These are phyloP conservation scores for Myotis pilosus DNA, from an alignment of 2,797 vertebrate genomes.

Conservation along the genomic window DNA sequence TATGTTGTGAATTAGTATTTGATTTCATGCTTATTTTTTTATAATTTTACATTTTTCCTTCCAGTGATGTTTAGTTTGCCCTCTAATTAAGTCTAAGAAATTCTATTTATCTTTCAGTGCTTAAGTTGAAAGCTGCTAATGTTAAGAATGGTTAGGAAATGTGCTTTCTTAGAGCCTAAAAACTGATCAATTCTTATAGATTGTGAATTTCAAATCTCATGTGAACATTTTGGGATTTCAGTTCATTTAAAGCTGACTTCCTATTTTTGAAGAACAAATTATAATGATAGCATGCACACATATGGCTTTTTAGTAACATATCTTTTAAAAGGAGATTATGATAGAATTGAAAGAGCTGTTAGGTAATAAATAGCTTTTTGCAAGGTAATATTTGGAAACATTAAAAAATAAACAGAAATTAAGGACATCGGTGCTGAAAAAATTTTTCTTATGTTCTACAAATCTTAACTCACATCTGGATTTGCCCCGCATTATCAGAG, in stretches of 20 bases:
- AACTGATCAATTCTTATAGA: neutral
- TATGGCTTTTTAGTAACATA: slow-evolving; percentile 14
- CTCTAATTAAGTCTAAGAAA: slow-evolving; percentile 25
- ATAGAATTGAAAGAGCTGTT: neutral
- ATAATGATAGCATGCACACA: neutral
- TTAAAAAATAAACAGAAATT: slow-evolving; percentile 16
- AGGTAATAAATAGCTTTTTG: slow-evolving; percentile 36
- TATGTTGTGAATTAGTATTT: neutral
- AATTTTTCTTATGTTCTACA: neutral
- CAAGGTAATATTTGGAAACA: slow-evolving; percentile 26
- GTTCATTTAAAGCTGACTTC: slow-evolving; percentile 49
- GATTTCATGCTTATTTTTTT: neutral
- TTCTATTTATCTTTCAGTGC: neutral
- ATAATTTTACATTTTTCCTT: neutral
- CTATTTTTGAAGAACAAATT: slow-evolving; percentile 29
- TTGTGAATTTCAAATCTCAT: slow-evolving; percentile 48
- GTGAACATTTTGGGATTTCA: slow-evolving; percentile 34
- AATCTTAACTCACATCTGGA: slow-evolving; percentile 44
- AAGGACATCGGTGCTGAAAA: neutral
- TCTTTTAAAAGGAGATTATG: slow-evolving; percentile 47
- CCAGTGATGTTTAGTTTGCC: neutral
- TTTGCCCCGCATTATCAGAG: slow-evolving; percentile 11
- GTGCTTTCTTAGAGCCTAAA: neutral
- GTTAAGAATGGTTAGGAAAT: neutral
- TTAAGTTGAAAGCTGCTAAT: neutral